Base-by-base conservation (phyloP, 2,888 invertebrate species). In the Ctena decussata region DNA sequence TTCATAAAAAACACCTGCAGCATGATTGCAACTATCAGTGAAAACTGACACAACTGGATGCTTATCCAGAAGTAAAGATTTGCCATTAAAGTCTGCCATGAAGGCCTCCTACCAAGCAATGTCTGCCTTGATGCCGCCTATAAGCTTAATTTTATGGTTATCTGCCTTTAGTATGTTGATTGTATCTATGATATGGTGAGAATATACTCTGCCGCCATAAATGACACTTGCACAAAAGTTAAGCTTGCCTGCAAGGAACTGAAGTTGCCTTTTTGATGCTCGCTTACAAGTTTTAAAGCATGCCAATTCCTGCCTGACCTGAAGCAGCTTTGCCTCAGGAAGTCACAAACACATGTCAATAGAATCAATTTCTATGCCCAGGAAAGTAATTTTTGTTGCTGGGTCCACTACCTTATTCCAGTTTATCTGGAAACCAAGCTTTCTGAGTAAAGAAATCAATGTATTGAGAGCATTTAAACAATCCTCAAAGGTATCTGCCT, bases 51-150 rank as follows among this genome's bases (percentile, higher is more conserved):
- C 60, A 5, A 84, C 49, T n/a, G 84, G 79, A 21, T 41, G 24
- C 24, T 71, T 57, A 18, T 80, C 80, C 15, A 84, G 46, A 18
- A 84, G 46, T 18, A 80, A 46, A 35, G 80, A 84, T 39, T 70
- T 74, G 24, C 80, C 79, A 76, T 84, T 84, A 24, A 84, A 84
- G 18, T 49, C 69, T 18, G 49, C 57, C n/a, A 84, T 49, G 53
- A 74, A 84, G 27, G 12, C 30, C 18, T 69, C 24, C 53, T 21
- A 53, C 53, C 53, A 53, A 3, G 53, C 3, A 8, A 57, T 12
- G 30, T 57, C 57, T 11, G 12, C 57, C 30, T 27, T 57, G 57
- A 57, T 44, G 18, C 30, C 27, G 27, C 57, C 30, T 30, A 3
- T 8, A n/a, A 57, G 27, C 12, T 5, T 27, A 57, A 57, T 57